Conservation (phyloP, 2,113 vertebrate species). For the Etia nguti region DNA sequence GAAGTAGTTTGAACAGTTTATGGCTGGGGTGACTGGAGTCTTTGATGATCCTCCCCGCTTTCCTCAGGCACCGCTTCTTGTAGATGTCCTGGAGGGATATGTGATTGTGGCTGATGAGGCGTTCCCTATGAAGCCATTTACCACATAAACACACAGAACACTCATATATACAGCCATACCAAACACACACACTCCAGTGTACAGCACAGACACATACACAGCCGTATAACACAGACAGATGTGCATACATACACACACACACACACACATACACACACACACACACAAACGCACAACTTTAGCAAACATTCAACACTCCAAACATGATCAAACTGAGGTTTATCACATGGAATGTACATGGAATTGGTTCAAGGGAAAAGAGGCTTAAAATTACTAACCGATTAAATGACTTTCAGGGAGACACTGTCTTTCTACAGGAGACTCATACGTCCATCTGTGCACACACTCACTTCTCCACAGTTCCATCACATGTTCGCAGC, state of each 20-base stretch:
- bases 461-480: too few relatives aligned
- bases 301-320: neutral
- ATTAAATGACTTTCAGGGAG: neutral
- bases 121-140: neutral
- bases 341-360: neutral
- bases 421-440: neutral
- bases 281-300: neutral
- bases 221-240: neutral
- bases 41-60: too few relatives aligned
- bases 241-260: neutral
- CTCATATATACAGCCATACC: neutral
- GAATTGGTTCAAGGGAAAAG: neutral
- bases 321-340: neutral
- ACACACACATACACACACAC: neutral
- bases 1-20: too few relatives aligned
- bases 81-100: too few relatives aligned
- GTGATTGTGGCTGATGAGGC: neutral
- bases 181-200: neutral
- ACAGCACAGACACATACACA: neutral
- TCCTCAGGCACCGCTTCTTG: too few relatives aligned
- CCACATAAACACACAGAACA: neutral
- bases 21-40: too few relatives aligned
- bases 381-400: neutral
- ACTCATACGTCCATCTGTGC: too few relatives aligned
- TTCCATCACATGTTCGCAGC: too few relatives aligned